phyloP scores from a whole-genome alignment of 2,113 vertebrate species.

The Panthera uncia region DNA sequence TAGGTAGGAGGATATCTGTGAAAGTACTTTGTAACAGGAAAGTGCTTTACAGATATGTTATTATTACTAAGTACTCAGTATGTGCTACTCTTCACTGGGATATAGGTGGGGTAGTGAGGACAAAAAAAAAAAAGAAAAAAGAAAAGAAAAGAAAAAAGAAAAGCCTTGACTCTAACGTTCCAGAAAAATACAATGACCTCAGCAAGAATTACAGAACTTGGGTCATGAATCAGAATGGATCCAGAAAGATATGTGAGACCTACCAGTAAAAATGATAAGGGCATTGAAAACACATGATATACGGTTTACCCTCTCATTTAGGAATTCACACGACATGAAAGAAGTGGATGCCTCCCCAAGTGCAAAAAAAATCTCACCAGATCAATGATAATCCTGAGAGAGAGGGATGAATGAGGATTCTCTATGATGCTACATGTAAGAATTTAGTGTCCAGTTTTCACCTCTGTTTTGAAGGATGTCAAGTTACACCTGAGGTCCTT shows the following conservation, averaged over 20 bases:
- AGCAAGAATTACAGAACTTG: not conserved
- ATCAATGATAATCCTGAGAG: not conserved
- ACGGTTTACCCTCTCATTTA: not conserved
- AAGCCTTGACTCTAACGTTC: not conserved
- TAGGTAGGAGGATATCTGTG: not conserved
- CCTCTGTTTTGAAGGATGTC: conserved; percentile 12
- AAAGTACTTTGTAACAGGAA: conserved; percentile 26
- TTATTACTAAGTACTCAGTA: not conserved
- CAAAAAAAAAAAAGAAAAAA: not conserved
- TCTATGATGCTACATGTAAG: not conserved
- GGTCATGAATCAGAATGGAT: not conserved
- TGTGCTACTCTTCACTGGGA: not conserved
- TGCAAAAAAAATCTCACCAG: not conserved
- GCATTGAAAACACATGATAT: not conserved
- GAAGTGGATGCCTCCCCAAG: not conserved
- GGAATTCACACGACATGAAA: not conserved
- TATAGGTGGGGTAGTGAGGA: not conserved
- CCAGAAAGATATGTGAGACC: not conserved
- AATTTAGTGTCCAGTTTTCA: conserved; percentile 7
- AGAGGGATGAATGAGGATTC: not conserved
- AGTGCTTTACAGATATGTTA: not conserved
- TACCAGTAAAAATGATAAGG: not conserved
- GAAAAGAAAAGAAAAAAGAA: not conserved
- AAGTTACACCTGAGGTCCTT: conserved; percentile 35
- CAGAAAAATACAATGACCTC: not conserved